These are phyloP conservation scores for Anorthoa munda DNA, from an alignment of 2,888 invertebrate genomes.

Conservation along the genomic window DNA sequence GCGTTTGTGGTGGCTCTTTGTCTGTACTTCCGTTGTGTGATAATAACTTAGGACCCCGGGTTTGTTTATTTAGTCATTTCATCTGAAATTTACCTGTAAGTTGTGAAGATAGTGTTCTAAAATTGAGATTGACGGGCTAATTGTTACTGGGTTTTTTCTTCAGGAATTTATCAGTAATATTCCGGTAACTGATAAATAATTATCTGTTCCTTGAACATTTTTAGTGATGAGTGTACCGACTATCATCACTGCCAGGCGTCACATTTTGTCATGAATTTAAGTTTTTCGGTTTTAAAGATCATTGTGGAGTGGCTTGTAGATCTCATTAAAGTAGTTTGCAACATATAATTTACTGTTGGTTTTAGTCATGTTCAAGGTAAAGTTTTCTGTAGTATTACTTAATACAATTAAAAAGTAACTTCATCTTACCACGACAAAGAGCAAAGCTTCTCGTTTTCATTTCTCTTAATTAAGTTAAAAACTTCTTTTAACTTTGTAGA, in stretches of 20 bases:
- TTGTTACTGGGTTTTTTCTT: not conserved
- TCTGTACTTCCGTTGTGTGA: constrained; percentile 15
- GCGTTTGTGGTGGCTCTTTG: constrained; percentile 47
- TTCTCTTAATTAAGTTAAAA: constrained; percentile 10
- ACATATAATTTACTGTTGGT: not conserved
- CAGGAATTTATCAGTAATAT: no score
- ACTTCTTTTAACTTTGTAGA: not conserved
- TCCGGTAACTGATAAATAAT: no score
- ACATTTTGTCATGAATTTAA: not conserved
- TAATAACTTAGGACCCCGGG: constrained; percentile 37
- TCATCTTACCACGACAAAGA: constrained; percentile 5
- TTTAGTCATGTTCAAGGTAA: not conserved
- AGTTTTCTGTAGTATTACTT: not conserved
- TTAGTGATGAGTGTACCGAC: no score
- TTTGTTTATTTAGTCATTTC: constrained; percentile 46
- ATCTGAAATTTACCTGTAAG: constrained; percentile 7
- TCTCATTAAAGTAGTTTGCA: not conserved
- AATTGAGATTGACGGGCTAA: not conserved
- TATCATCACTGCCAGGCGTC: no score
- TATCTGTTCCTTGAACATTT: no score
- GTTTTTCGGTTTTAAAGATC: not conserved
- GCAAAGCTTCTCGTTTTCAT: constrained; percentile 17
- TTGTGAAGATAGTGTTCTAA: not conserved
- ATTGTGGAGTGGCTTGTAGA: not conserved
- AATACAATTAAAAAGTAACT: not conserved